Conservation (phyloP, 2,797 vertebrate genomes). For the Selene dorsalis region DNA sequence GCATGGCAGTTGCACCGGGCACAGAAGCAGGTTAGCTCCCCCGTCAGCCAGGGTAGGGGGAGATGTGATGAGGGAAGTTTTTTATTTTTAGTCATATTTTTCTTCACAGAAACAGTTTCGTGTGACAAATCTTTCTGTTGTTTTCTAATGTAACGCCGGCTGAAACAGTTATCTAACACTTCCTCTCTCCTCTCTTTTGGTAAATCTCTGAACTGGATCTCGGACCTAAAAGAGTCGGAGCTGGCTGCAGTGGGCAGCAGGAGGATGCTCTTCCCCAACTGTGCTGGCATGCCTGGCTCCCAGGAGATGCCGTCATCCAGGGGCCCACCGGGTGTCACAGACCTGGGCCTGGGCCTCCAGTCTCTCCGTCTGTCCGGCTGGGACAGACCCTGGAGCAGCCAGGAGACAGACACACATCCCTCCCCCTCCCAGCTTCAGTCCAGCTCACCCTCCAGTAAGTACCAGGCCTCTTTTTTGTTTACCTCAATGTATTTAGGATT, state of each 20-base stretch:
- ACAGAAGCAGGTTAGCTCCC: slow-evolving; percentile 85
- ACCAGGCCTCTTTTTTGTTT: slow-evolving; percentile 2
- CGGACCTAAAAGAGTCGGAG: slow-evolving; percentile 92
- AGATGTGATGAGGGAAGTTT: slow-evolving; percentile 47
- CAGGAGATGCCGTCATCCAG: slow-evolving; percentile 91
- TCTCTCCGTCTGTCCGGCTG: slow-evolving; percentile 94
- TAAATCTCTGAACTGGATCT: slow-evolving; percentile 78
- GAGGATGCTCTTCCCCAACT: slow-evolving; percentile 97
- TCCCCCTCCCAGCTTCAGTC: slow-evolving; percentile 84
- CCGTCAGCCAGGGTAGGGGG: slow-evolving; percentile 63
- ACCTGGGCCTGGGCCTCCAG: slow-evolving; percentile 98
- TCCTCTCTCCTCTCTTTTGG: slow-evolving; percentile 30
- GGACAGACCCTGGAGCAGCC: slow-evolving; percentile 98
- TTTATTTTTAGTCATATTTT: slow-evolving; percentile 7
- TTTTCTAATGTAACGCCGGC: slow-evolving; percentile 25
- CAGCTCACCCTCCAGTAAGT: slow-evolving; percentile 94
- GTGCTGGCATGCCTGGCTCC: slow-evolving; percentile 76
- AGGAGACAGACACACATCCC: slow-evolving; percentile 86
- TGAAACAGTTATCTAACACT: slow-evolving; percentile 57
- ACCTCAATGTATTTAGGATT: background rate
- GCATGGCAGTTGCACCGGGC: slow-evolving; percentile 88
- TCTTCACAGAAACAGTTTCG: slow-evolving; percentile 11
- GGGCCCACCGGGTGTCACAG: slow-evolving; percentile 90
- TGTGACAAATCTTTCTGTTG: slow-evolving; percentile 18
- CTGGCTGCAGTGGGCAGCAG: slow-evolving; percentile 90